These are phyloP conservation scores for Neoscelio sp. DNA, from an alignment of 2,888 invertebrate species.

Conservation along the genomic window DNA sequence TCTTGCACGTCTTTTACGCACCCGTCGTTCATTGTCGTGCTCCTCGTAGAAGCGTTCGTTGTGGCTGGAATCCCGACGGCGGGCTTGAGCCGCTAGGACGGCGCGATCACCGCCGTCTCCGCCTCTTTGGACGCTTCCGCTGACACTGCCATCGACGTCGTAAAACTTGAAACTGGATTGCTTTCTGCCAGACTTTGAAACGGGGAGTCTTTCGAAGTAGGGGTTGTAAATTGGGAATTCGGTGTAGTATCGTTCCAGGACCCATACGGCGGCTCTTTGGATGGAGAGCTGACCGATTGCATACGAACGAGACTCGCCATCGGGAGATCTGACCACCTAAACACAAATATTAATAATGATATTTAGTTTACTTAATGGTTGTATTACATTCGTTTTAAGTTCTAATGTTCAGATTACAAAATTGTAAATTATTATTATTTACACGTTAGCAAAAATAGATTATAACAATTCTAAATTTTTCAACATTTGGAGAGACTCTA, in stretches of 20 bases:
- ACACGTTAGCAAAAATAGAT: too few species aligned
- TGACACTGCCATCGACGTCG: slow-evolving; percentile 94
- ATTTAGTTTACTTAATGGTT: background rate
- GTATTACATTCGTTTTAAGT: too few species aligned
- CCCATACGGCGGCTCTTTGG: slow-evolving; percentile 97
- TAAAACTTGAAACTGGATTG: slow-evolving; percentile 97
- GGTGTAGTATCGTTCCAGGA: slow-evolving; percentile 96
- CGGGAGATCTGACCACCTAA: slow-evolving; percentile 95
- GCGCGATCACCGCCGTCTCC: slow-evolving; percentile 78
- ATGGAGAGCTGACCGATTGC: slow-evolving; percentile 96
- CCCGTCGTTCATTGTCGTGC: slow-evolving; percentile 96
- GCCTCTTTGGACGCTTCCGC: slow-evolving; percentile 86
- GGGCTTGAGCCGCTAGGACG: slow-evolving; percentile 87
- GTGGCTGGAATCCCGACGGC: slow-evolving; percentile 95
- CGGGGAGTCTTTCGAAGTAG: slow-evolving; percentile 95
- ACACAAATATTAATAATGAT: slow-evolving; percentile 2
- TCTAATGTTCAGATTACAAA: too few species aligned
- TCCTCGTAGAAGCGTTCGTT: slow-evolving; percentile 99
- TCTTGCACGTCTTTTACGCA: slow-evolving; percentile 95
- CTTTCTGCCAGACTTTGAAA: slow-evolving; percentile 91
- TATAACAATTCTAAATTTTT: too few species aligned
- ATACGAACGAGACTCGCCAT: slow-evolving; percentile 95
- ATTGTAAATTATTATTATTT: too few species aligned
- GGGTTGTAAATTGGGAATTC: slow-evolving; percentile 98
- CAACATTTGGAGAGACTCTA: too few species aligned